Evolutionary conservation across 2,888 invertebrate species (phyloP).

Genomic region (Lithosia quadra): DNA sequence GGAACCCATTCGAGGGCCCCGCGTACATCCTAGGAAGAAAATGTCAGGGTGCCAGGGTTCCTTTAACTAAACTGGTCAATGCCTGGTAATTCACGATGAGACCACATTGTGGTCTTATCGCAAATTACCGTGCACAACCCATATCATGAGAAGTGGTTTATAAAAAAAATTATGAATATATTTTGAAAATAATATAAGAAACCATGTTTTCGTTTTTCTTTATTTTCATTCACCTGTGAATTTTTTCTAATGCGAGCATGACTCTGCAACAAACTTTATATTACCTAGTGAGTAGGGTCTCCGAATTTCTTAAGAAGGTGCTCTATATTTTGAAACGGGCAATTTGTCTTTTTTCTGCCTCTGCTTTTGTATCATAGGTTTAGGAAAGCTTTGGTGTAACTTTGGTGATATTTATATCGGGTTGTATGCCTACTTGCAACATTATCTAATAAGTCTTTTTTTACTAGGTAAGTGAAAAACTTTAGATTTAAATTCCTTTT

Average conservation of each 20-base stretch:
- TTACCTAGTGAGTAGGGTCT: neutral
- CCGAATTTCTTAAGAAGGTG: neutral
- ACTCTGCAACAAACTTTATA: neutral
- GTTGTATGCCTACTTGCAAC: too few species aligned
- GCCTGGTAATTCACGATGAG: too few species aligned
- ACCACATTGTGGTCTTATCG: too few species aligned
- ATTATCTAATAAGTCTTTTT: neutral
- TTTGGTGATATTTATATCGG: neutral
- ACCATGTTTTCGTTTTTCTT: neutral
- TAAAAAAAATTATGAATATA: too few species aligned
- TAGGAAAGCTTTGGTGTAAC: neutral
- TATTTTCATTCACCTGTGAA: conserved; percentile 6
- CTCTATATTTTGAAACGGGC: neutral
- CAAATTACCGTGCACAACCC: too few species aligned
- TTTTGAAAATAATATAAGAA: neutral
- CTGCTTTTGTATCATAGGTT: neutral
- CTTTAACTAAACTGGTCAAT: too few species aligned
- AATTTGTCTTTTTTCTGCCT: neutral
- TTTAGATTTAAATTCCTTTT: neutral
- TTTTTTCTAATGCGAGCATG: conserved; percentile 6
- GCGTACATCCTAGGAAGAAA: too few species aligned
- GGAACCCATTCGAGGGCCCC: too few species aligned
- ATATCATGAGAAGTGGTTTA: neutral
- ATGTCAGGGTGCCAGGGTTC: too few species aligned
- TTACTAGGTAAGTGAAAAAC: neutral